Evolutionary conservation across 2,888 invertebrate genomes (phyloP).

Genomic region (Neelides folsomi): DNA sequence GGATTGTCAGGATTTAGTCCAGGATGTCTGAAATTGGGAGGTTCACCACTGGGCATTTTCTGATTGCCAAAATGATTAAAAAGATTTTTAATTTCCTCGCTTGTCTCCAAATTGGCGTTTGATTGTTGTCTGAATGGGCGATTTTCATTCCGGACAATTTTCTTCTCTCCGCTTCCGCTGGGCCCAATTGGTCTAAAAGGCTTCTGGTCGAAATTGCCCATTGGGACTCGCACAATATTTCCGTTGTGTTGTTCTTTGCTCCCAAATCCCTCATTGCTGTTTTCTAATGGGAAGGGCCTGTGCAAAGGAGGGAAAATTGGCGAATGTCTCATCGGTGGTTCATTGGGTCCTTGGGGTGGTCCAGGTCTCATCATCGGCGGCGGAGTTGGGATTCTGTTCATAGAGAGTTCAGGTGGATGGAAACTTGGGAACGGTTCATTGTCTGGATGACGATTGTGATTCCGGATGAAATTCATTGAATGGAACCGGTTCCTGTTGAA

Average conservation of each 20-base stretch:
- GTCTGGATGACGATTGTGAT: neutral
- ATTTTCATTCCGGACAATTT: neutral
- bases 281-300: neutral
- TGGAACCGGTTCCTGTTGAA: neutral
- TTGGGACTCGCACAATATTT: too few relatives aligned
- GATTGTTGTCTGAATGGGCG: neutral
- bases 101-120: neutral
- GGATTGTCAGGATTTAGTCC: too few relatives aligned
- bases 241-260: too few relatives aligned
- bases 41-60: too few relatives aligned
- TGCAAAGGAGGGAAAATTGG: neutral
- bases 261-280: too few relatives aligned
- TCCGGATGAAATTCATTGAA: neutral
- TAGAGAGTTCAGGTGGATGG: neutral
- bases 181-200: too few relatives aligned
- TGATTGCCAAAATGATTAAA: too few relatives aligned
- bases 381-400: slow-evolving; percentile 8
- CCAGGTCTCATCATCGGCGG: slow-evolving; percentile 7
- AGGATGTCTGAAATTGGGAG: too few relatives aligned
- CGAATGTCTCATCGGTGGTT: neutral
- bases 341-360: neutral
- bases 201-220: too few relatives aligned
- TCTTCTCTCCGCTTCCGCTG: too few relatives aligned
- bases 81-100: too few relatives aligned
- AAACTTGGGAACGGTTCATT: neutral